Conservation (phyloP, 2,113 vertebrate genomes). For the Rafetus swinhoei region DNA sequence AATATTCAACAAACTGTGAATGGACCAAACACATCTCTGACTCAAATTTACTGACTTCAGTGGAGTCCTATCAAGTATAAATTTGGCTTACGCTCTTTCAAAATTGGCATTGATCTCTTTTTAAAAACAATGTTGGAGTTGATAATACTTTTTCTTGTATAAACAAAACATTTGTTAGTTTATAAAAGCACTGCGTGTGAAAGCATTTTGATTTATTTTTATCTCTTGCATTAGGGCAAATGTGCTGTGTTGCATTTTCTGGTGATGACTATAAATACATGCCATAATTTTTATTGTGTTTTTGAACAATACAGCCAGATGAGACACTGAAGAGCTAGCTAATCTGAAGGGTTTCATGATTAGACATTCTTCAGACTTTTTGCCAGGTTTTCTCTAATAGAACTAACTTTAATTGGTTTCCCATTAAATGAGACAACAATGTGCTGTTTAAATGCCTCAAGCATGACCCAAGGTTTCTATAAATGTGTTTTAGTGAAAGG, state of each 20-base stretch:
- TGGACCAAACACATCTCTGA: neutral
- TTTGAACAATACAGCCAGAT: neutral
- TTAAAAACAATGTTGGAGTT: neutral
- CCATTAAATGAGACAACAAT: neutral
- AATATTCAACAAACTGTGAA: accelerated
- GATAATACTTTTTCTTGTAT: neutral
- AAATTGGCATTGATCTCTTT: neutral
- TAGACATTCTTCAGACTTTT: neutral
- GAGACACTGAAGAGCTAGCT: neutral
- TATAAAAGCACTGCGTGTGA: neutral
- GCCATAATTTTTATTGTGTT: neutral
- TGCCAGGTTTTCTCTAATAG: constrained; percentile 2
- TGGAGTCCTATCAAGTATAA: neutral
- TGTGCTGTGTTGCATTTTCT: neutral
- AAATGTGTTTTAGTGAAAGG: constrained; percentile 20
- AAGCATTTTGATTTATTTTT: neutral
- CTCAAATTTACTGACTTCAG: neutral
- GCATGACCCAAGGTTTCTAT: constrained; percentile 22
- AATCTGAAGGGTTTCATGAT: neutral
- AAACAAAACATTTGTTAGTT: neutral
- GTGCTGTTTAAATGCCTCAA: constrained; percentile 21
- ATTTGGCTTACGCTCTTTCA: neutral
- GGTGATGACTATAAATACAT: neutral
- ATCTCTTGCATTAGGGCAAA: neutral
- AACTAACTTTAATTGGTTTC: constrained; percentile 35